Base-by-base conservation (phyloP, 2,888 invertebrate genomes). In the Drosophila mayaguana region DNA sequence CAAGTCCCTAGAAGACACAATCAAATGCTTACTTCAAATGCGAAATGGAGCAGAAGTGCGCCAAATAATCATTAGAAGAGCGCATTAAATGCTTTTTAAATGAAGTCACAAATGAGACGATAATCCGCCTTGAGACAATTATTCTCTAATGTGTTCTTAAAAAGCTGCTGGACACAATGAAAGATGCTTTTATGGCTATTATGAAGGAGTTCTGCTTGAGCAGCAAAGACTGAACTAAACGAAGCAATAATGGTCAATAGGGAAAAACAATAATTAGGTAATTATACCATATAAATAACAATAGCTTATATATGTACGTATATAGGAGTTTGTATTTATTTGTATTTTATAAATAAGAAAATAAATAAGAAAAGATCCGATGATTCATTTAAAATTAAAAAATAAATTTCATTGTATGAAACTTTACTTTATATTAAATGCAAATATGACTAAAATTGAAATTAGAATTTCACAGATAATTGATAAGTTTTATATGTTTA, bases 21-120 rank as follows among this genome's bases (percentile, higher is more conserved):
- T 51, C 66, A 43, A 64, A 64, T 25, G 32, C n/a, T n/a, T 14
- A 53, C 53, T 36, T 36, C 22, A 36, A 38, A 53, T 18, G 5
- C 32, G 18, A 61, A 42, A n/a, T 61, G 42, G 42, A 14, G 32
- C 46, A 22, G 32, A 34, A 12, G 22, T 48, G 20, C 25, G 28
- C 51, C 65, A 64, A 43, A 65, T 25, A 14, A 57, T 9, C 42
- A 51, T 66, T 66, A 64, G 16, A 11, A 14, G 16, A 22, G 42
- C 50, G n/a, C 40, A 42, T 40, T 63, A 18, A 42, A n/a, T 11
- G 25, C 42, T 25, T 36, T 20, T 32, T 45, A 38, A 65, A 45
- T 32, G 53, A 36, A 53, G 28, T 65, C 42, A 20, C 64, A 36
- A 64, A 54, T 45, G 43, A 12, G 12, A 38, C 38, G 43, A 36